A percentile compares a stretch with the other conserved stretches of the same genome.
phyloP scores from a whole-genome alignment of 2,888 invertebrate species.

The Phortica magna region DNA sequence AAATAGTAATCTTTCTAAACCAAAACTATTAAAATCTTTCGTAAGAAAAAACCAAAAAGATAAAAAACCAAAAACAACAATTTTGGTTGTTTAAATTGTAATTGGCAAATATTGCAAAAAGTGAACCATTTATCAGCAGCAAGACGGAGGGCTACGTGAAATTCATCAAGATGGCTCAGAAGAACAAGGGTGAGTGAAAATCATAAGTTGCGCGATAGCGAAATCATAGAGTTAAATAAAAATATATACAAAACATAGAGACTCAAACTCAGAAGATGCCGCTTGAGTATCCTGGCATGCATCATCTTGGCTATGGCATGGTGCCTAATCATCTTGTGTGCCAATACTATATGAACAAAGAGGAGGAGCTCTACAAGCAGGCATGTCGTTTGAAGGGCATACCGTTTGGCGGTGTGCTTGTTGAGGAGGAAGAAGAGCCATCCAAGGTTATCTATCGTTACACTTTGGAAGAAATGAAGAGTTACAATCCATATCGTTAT shows the following conservation, averaged over 20 bases:
- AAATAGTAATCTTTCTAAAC: no score
- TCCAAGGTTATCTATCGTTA: conserved; percentile 56
- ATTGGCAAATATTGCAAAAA: conserved; percentile 9
- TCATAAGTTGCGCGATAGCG: neutral
- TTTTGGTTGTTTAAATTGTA: conserved; percentile 56
- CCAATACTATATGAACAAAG: conserved; percentile 63
- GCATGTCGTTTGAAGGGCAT: conserved; percentile 65
- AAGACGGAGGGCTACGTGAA: conserved; percentile 51
- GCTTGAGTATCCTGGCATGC: neutral
- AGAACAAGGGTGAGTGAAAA: conserved; percentile 57
- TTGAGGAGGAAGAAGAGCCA: conserved; percentile 41
- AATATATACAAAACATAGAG: neutral
- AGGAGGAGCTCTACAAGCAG: conserved; percentile 61
- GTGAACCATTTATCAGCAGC: conserved; percentile 28
- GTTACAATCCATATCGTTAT: conserved; percentile 61
- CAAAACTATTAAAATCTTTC: conserved; percentile 12
- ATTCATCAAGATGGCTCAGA: conserved; percentile 65
- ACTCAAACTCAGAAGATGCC: conserved; percentile 1
- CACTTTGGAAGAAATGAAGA: conserved; percentile 65
- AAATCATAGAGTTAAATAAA: neutral
- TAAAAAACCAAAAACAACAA: neutral
- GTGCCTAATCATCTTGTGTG: conserved; percentile 32
- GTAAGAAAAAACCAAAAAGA: conserved; percentile 36
- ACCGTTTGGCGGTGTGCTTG: conserved; percentile 45
- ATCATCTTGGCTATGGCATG: conserved; percentile 4